A percentile compares a stretch with the other conserved stretches of the same genome.
phyloP scores from a whole-genome alignment of 2,797 vertebrate species.

The Mormyrus proboscirostris region DNA sequence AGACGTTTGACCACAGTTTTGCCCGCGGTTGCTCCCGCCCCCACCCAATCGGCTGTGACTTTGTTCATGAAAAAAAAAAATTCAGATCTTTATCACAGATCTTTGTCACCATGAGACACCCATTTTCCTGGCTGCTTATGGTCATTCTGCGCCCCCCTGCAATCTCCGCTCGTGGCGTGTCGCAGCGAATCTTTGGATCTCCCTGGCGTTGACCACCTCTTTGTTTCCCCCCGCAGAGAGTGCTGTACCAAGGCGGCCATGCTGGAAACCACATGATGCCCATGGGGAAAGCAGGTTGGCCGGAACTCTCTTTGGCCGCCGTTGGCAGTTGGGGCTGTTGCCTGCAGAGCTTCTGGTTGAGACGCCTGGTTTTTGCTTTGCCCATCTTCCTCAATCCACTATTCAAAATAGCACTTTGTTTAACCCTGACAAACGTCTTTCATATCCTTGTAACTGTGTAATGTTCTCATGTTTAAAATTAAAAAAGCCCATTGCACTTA shows the following conservation, averaged over 20 bases:
- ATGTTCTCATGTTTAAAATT: not conserved
- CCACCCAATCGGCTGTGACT: not conserved
- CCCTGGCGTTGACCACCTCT: not conserved
- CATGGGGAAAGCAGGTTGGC: constrained; percentile 60
- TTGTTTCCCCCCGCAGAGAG: constrained; percentile 56
- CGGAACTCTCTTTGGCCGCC: constrained; percentile 57
- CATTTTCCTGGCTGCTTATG: not conserved
- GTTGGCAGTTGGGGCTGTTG: constrained; percentile 58
- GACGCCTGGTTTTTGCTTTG: constrained; percentile 2
- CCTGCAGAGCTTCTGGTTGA: constrained; percentile 62
- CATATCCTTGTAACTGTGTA: not conserved
- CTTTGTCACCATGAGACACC: not conserved
- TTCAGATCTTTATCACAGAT: not conserved
- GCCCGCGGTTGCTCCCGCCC: not conserved
- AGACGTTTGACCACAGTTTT: not conserved
- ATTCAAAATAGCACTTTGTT: not conserved
- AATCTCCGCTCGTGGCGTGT: not conserved
- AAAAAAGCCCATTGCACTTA: not conserved
- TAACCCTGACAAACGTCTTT: not conserved
- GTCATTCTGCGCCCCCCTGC: not conserved
- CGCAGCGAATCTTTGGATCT: not conserved
- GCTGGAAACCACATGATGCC: constrained; percentile 60
- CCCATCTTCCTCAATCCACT: constrained; percentile 5
- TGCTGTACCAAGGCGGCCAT: constrained; percentile 72
- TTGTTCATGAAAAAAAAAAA: not conserved